Evolutionary conservation across 2,113 vertebrate species (phyloP).

Genomic region (Corythoichthys intestinalis): DNA sequence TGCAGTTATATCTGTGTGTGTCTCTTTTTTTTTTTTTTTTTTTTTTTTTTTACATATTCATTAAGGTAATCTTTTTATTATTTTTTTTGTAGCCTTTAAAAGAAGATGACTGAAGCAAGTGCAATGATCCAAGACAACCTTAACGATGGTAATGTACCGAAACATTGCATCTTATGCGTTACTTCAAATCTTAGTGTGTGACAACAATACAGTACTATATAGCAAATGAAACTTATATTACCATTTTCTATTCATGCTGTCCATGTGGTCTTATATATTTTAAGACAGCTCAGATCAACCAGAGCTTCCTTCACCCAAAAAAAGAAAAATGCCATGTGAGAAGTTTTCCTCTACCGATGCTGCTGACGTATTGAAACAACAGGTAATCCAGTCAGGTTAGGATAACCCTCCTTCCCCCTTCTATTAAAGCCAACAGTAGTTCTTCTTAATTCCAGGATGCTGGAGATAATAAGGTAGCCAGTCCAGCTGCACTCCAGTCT

Average conservation of each 20-base stretch:
- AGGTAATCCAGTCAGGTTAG: conserved; percentile 24
- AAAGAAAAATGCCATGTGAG: conserved; percentile 39
- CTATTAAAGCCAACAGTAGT: neutral
- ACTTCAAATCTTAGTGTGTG: neutral
- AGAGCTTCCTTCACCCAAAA: conserved; percentile 19
- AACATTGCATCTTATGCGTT: neutral
- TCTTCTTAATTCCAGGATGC: conserved; percentile 26
- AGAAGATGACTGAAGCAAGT: conserved; percentile 47
- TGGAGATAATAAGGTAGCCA: neutral
- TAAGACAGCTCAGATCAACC: conserved; percentile 17
- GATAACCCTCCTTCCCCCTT: too few species aligned
- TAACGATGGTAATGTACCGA: conserved; percentile 22
- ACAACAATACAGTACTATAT: neutral
- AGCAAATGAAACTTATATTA: neutral
- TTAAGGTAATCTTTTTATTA: neutral
- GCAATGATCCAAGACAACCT: conserved; percentile 20
- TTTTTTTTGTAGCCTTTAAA: neutral
- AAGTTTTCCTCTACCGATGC: neutral
- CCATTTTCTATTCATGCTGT: neutral
- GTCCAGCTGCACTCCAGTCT: neutral
- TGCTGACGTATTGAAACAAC: conserved; percentile 9
- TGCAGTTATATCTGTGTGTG: neutral
- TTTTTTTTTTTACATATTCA: neutral
- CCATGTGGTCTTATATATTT: neutral
- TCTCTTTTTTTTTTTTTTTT: neutral